Evolutionary conservation across 1,140 invertebrate species (phyloP).

Genomic region (Pogonognathellus flavescens): DNA sequence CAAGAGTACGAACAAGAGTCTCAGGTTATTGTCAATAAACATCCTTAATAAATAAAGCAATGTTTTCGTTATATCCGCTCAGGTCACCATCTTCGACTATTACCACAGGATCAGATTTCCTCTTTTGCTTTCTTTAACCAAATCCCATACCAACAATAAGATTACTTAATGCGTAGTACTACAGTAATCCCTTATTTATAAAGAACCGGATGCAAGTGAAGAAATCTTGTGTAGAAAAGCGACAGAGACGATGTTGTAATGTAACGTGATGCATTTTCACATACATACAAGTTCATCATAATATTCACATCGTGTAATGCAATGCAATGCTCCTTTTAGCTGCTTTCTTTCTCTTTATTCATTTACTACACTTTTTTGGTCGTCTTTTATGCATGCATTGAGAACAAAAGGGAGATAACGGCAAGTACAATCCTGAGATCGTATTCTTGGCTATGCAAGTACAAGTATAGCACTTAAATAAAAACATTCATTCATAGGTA

Average conservation of each 20-base stretch:
- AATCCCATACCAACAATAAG: neutral
- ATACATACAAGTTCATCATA: neutral
- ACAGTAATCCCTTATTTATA: slow-evolving; percentile 12
- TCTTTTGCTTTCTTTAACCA: neutral
- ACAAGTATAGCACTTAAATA: neutral
- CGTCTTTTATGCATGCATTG: neutral
- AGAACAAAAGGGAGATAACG: neutral
- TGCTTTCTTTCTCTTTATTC: slow-evolving; percentile 15
- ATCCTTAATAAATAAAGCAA: neutral
- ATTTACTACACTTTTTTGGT: neutral
- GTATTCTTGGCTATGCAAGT: neutral
- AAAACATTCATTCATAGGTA: neutral
- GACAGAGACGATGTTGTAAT: slow-evolving; percentile 28
- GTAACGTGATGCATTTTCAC: slow-evolving; percentile 26
- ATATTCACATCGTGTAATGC: neutral
- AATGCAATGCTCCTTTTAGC: slow-evolving; percentile 34
- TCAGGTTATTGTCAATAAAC: no score
- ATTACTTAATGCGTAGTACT: neutral
- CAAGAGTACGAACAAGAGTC: neutral
- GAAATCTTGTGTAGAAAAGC: slow-evolving; percentile 24
- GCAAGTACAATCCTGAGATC: neutral
- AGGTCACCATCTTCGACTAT: neutral
- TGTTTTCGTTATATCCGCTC: slow-evolving; percentile 32
- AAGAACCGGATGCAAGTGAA: slow-evolving; percentile 52
- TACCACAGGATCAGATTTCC: slow-evolving; percentile 53